Evolutionary conservation across 2,797 vertebrate genomes (phyloP), one percentile per base, ranked within the genome.

Genomic region (Setipinna tenuifilis): DNA sequence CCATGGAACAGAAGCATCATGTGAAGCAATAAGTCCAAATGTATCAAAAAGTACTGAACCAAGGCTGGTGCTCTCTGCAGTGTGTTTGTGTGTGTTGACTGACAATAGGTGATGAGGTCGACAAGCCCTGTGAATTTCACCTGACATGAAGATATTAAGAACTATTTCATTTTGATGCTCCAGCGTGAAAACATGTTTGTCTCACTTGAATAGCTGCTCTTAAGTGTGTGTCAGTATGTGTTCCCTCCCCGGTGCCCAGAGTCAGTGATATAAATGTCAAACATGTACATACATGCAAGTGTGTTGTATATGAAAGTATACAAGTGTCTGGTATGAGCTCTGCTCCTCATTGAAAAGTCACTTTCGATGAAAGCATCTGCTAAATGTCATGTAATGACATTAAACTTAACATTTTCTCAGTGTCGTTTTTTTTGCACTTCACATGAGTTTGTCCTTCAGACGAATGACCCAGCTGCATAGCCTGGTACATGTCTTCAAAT

Each of bases 71-170:
- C 46, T 85, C 14, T 41, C 14, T 58, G 16, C 17, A 57, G 82
- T 50, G 81, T 87, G 83, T 48, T 61, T 61, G 58, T 21, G 31
- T 57, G 80, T 19, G n/a, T 9, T 61, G 6, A 14, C 19, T 83
- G 7, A n/a, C 6, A 83, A 83, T 41, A 6, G 16, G 68, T 41
- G 71, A 16, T 5, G 31, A 41, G 35, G 5, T 41, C 0, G 9
- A 78, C 41, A 31, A 14, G 17, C 68, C 68, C 12, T 16, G 28
- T 86, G 81, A 86, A 0, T 75, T 44, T 84, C 57, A 21, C 58
- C 71, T 84, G 68, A 86, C 21, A 12, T 54, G 31, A 48, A n/a
- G n/a, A 71, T 71, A 28, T 71, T 71, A 71, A 31, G 16, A 71
- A 35, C 35, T 6, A 17, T 75, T 75, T 75, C 17, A 75, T 41